A percentile compares a stretch with the other conserved stretches of the same genome.
These are phyloP conservation scores for Lissonota sp. DNA, from an alignment of 2,888 invertebrate species.

Conservation along the genomic window DNA sequence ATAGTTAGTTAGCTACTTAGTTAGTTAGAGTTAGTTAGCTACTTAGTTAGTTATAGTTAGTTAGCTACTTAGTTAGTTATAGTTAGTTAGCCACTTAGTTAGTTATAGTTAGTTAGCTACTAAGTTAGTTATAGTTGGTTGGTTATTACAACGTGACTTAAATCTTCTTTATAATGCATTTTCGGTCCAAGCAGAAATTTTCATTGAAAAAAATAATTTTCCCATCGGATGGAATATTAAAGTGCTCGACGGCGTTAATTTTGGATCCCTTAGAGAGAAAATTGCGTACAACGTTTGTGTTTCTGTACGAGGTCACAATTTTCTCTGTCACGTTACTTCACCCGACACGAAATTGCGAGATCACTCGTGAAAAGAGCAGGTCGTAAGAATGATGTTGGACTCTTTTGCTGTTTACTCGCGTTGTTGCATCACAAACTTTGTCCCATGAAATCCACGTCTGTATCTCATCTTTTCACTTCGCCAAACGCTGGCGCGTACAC, in stretches of 20 bases:
- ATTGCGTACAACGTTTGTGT: not conserved
- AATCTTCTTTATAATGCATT: too few species aligned
- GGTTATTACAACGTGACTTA: too few species aligned
- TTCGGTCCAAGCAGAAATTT: too few species aligned
- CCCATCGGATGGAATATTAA: not conserved
- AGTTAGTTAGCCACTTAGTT: too few species aligned
- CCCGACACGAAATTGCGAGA: conserved; percentile 29
- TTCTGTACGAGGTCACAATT: conserved; percentile 22
- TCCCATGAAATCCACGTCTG: conserved; percentile 27
- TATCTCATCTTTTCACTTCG: conserved; percentile 54
- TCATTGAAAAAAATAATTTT: too few species aligned
- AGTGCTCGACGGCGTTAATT: conserved; percentile 16
- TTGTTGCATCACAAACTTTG: conserved; percentile 3
- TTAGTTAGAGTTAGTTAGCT: too few species aligned
- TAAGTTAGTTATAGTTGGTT: too few species aligned
- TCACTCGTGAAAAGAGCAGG: conserved; percentile 31
- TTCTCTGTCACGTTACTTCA: conserved; percentile 32
- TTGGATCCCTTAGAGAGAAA: conserved; percentile 8
- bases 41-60: too few species aligned
- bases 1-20: too few species aligned
- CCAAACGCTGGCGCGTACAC: conserved; percentile 30
- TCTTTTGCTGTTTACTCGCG: conserved; percentile 2
- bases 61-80: too few species aligned
- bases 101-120: too few species aligned
- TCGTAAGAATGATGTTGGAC: conserved; percentile 15